Percentiles rank a stretch among this genome's conserved stretches.
phyloP scores from a whole-genome alignment of 2,888 invertebrate genomes.

The Entomobrya multifasciata region DNA sequence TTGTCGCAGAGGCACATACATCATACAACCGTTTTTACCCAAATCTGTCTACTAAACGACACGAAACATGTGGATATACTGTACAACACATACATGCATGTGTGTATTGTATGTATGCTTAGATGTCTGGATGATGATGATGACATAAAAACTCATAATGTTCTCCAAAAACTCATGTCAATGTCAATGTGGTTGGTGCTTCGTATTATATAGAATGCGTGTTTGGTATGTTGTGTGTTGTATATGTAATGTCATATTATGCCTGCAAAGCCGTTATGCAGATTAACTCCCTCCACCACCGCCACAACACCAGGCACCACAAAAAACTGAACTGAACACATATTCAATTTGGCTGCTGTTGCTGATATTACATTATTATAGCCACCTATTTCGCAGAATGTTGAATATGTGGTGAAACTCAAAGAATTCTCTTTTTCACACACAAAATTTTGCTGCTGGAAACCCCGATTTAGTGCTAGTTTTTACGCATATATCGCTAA shows the following conservation, averaged over 20 bases:
- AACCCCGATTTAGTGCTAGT: no score
- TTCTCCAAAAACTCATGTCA: conserved; percentile 6
- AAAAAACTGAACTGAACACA: background rate
- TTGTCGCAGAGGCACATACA: background rate
- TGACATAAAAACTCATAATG: conserved; percentile 20
- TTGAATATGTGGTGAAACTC: no score
- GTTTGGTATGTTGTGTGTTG: background rate
- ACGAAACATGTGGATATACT: conserved; percentile 2
- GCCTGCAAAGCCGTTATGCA: background rate
- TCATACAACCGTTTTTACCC: no score
- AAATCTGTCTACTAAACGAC: background rate
- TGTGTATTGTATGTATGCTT: no score
- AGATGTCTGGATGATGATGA: background rate
- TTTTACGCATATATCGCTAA: no score
- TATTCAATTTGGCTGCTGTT: conserved; percentile 4
- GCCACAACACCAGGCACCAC: background rate
- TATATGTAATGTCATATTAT: background rate
- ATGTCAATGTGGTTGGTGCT: no score
- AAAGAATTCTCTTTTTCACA: no score
- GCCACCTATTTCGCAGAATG: no score
- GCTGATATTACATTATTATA: background rate
- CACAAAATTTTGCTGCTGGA: no score
- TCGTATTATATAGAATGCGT: background rate
- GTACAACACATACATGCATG: no score
- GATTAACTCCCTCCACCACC: background rate